Percentiles rank a stretch among this genome's conserved stretches.
Conservation (phyloP, 2,888 invertebrate species). For the Drosophila limbata region DNA sequence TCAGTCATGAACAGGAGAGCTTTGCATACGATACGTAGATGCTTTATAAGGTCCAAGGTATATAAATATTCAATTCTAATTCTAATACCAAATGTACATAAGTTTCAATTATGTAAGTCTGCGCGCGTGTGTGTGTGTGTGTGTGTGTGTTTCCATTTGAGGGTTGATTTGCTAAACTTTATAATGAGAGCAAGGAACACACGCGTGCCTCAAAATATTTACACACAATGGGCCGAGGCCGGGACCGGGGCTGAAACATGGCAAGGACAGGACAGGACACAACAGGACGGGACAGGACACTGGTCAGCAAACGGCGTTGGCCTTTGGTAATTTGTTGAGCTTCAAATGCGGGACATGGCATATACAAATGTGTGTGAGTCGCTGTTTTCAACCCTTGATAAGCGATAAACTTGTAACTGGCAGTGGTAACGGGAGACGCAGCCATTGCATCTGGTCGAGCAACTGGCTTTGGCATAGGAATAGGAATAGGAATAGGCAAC, state of each 20-base stretch:
- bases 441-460: slow-evolving; percentile 61
- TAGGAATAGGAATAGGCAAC: slow-evolving; percentile 1
- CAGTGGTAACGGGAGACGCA: slow-evolving; percentile 33
- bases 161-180: slow-evolving; percentile 62
- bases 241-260: slow-evolving; percentile 30
- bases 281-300: slow-evolving; percentile 22
- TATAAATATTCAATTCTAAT: slow-evolving; percentile 57
- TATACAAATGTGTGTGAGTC: slow-evolving; percentile 10
- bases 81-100: slow-evolving; percentile 58
- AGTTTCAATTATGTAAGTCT: slow-evolving; percentile 49
- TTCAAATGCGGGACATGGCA: slow-evolving; percentile 34
- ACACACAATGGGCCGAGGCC: slow-evolving; percentile 75
- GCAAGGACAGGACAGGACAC: slow-evolving; percentile 5
- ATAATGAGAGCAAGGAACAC: slow-evolving; percentile 79
- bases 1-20: slow-evolving; percentile 12
- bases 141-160: slow-evolving; percentile 32
- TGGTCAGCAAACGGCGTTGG: slow-evolving; percentile 76
- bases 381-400: slow-evolving; percentile 61
- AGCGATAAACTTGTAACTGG: slow-evolving; percentile 30
- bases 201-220: slow-evolving; percentile 82
- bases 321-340: slow-evolving; percentile 83
- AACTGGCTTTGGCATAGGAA: slow-evolving; percentile 20
- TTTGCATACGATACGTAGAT: neutral
- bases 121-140: slow-evolving; percentile 17
- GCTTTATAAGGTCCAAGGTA: slow-evolving; percentile 1